phyloP scores from a whole-genome alignment of 2,797 vertebrate species.

The Molossus alvarezi region DNA sequence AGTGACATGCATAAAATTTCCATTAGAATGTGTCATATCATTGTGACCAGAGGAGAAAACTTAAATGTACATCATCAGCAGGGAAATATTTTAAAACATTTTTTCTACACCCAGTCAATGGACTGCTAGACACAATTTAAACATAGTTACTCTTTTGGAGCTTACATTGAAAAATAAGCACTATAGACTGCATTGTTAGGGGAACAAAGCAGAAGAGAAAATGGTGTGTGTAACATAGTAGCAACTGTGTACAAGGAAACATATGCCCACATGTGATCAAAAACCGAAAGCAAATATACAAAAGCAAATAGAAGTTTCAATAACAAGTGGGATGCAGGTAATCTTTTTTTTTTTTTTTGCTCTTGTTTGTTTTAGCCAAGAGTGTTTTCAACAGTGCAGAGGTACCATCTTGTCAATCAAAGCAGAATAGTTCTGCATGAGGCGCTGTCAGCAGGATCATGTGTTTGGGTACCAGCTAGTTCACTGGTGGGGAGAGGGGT shows the following conservation, averaged over 20 bases:
- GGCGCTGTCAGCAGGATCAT: accelerated
- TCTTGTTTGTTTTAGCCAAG: neutral
- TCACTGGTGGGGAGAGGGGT: neutral
- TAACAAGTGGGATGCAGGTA: neutral
- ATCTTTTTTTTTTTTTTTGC: too few relatives aligned
- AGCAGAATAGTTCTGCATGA: neutral
- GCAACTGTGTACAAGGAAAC: neutral
- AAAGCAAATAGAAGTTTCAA: slow-evolving; percentile 16
- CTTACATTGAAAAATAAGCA: neutral
- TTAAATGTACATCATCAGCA: neutral
- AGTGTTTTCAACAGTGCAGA: neutral
- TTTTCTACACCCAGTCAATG: neutral
- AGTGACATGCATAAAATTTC: neutral
- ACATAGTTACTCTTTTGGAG: slow-evolving; percentile 20
- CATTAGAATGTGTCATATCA: neutral
- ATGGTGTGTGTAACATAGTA: neutral
- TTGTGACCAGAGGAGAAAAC: neutral
- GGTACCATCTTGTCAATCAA: neutral
- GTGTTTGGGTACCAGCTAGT: too few relatives aligned
- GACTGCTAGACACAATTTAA: neutral
- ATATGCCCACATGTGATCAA: neutral
- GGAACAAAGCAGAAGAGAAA: neutral
- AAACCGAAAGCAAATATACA: neutral
- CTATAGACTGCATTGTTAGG: neutral
- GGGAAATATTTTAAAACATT: neutral